Conservation (phyloP, 2,888 invertebrate genomes). For the Scaptomyza caliginosa region DNA sequence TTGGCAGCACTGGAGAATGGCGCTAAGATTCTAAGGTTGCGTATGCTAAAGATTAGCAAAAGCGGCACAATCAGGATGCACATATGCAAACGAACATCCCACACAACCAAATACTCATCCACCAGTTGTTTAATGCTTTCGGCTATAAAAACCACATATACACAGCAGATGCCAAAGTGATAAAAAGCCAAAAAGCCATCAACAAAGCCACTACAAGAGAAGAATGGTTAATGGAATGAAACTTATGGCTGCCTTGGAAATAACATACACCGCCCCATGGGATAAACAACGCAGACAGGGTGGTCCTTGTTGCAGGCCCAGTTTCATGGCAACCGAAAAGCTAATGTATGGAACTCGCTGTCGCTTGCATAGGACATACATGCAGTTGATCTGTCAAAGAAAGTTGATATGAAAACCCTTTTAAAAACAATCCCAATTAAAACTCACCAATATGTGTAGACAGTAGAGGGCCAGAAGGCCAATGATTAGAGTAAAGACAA, state of each 20-base stretch:
- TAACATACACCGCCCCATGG: constrained; percentile 84
- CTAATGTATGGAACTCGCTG: constrained; percentile 90
- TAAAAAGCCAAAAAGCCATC: constrained; percentile 94
- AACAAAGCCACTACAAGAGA: constrained; percentile 87
- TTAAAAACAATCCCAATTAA: neutral
- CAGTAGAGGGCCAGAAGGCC: constrained; percentile 97
- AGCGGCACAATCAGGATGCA: constrained; percentile 88
- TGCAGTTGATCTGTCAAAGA: constrained; percentile 70
- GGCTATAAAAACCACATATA: constrained; percentile 97
- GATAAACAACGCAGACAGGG: constrained; percentile 87
- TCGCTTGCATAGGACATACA: constrained; percentile 86
- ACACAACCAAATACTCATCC: constrained; percentile 85
- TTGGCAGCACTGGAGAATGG: constrained; percentile 97
- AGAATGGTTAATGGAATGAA: neutral
- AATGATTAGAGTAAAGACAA: constrained; percentile 91
- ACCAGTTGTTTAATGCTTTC: constrained; percentile 92
- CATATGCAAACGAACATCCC: constrained; percentile 85
- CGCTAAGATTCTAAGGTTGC: constrained; percentile 92
- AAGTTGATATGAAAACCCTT: neutral
- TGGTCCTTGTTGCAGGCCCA: constrained; percentile 91
- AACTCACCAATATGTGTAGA: constrained; percentile 93
- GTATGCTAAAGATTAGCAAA: constrained; percentile 89
- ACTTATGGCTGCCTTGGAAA: neutral
- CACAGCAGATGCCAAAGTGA: constrained; percentile 98
- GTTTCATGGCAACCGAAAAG: constrained; percentile 93